Evolutionary conservation across 2,888 invertebrate genomes (phyloP), one percentile per base, ranked within the genome.

Genomic region (Ecdyonurus torrentis): DNA sequence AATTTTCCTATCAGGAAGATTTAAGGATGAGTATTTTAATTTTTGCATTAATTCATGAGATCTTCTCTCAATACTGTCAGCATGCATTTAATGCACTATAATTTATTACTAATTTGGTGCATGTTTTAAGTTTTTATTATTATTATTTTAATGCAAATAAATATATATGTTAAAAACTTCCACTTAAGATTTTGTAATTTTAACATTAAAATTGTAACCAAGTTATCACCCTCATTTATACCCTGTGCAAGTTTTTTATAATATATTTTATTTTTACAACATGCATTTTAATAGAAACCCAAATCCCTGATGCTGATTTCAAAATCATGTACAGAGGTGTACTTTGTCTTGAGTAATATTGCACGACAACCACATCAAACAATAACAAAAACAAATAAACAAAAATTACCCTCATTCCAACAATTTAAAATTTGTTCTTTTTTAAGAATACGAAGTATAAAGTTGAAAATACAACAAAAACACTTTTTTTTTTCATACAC

Each of bases 221-320:
- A 64, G 63, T 66, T 62, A 64, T 61, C 64, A 66, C 63, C 65
- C 64, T 66, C 67, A 64, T 63, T 64, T 67, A 37, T 37, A 67
- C 67, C 67, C 67, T 67, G 67, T 67, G 67, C 67, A 67, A 64
- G 64, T 67, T 66, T 66, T 64, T 63, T 61, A 63, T 59, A 62
- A 62, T 62, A 61, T 59, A 61, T 63, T 61, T 64, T 64, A 62
- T 58, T 61, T 53, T 66, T 62, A 64, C 55, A 23, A 63, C 62
- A 62, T 59, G 59, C 63, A 50, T 55, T 61, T 18, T 25, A 61
- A 61, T 25, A 55, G 20, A 61, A 62, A 59, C 24, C 25, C 63
- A 61, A 25, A 61, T 59, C 24, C 25, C 59, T 63, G 23, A 58
- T 61, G 58, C 23, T 52, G 52, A 53, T 53, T 60, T 60, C 23